A percentile compares a stretch with the other conserved stretches of the same genome.
Evolutionary conservation across 2,113 vertebrate species (phyloP).

Genomic region (Ailurus styani): DNA sequence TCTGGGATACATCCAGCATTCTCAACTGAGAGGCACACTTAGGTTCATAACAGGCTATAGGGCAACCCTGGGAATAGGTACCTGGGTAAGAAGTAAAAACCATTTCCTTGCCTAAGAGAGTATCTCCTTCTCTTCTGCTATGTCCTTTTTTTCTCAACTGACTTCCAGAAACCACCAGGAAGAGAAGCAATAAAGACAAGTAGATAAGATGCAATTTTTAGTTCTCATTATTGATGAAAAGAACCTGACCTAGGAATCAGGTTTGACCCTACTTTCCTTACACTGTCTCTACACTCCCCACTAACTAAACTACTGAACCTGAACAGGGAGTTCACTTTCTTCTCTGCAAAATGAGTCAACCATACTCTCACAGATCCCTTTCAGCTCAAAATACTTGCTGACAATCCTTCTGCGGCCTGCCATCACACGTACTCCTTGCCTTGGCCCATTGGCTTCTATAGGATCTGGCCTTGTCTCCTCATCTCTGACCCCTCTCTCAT

Average conservation of each 20-base stretch:
- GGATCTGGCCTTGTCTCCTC: background rate
- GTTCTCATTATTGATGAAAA: background rate
- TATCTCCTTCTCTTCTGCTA: background rate
- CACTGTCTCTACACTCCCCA: background rate
- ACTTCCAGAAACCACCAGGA: conserved; percentile 11
- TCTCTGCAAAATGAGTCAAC: background rate
- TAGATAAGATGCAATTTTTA: background rate
- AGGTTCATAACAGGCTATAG: background rate
- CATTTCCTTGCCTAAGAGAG: background rate
- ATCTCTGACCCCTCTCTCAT: no score
- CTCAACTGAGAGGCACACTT: background rate
- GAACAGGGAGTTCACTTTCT: background rate
- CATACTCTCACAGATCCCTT: background rate
- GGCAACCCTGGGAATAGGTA: background rate
- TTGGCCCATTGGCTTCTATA: background rate
- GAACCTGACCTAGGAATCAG: background rate
- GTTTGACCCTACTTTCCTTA: background rate
- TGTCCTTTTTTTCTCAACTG: background rate
- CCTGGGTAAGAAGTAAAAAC: background rate
- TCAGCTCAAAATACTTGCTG: background rate
- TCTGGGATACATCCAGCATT: background rate
- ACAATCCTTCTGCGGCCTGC: background rate
- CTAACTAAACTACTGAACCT: background rate
- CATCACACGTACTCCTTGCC: background rate
- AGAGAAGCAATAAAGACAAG: background rate